Evolutionary conservation across 2,888 invertebrate species (phyloP), one percentile per base, ranked within the genome.

Genomic region (Luperina testacea): DNA sequence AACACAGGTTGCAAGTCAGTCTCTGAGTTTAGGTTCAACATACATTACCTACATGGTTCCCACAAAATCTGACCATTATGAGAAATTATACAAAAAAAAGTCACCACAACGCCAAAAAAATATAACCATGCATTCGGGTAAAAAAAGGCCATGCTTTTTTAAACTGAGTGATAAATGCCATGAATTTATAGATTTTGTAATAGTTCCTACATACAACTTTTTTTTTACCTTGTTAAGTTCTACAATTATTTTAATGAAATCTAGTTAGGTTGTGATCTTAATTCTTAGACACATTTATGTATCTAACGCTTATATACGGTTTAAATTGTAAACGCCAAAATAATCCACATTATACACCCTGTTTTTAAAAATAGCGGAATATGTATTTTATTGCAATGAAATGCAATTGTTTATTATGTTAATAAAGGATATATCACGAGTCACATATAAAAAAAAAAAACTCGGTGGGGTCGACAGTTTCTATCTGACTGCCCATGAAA

Each of bases 101-200:
- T 17, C 67, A 67, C 42, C 9, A 67, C 17, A 20, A 27, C 11
- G 20, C 11, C 3, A 20, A 27, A 48, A 68, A 68, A 45, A 45
- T 0, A 8, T 13, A 42, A 20, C n/a, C 6, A 3, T 27, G 8
- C 8, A 42, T 20, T 45, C 15, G 24, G 2, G 17, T 24, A 15
- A 64, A 45, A 72, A 20, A 27, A 42, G 0, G 15, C 0, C 24
- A 72, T 48, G 24, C 8, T 20, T 27, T 27, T 8, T 71, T 2
- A 61, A 20, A 42, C 8, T 1, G 27, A 2, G 4, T 24, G 24
- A 17, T 2, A 65, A 45, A 4, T 32, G 24, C 65, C 4, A 73
- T 73, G 72, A 73, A 65, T 32, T 72, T 27, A 65, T 45, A 11
- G 17, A 11, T 69, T 51, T 32, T 67, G 13, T 38, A 51, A 73